Conservation (phyloP, 2,113 vertebrate genomes). For the Lanius collurio region DNA sequence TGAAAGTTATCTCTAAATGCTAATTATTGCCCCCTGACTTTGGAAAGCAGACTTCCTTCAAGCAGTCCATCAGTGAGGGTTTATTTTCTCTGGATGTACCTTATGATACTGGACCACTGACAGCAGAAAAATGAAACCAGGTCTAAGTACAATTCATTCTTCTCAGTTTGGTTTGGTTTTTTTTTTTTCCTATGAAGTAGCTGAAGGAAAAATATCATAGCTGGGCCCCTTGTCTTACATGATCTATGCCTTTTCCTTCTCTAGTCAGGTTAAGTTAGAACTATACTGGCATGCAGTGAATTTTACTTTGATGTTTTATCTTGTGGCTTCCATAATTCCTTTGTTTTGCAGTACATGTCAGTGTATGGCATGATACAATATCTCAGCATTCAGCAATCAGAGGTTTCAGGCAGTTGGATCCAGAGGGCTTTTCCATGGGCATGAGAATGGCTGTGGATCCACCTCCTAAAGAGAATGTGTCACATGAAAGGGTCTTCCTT, state of each 20-base stretch:
- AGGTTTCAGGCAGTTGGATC: neutral
- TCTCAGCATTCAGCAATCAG: rapidly evolving
- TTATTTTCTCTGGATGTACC: neutral
- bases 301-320: neutral
- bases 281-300: neutral
- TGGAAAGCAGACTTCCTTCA: neutral
- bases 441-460: neutral
- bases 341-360: neutral
- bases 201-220: neutral
- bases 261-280: neutral
- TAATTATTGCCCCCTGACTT: neutral
- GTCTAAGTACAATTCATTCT: neutral
- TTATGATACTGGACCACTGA: neutral
- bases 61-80: neutral
- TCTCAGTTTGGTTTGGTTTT: neutral
- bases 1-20: neutral
- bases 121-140: neutral
- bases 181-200: neutral
- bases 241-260: neutral
- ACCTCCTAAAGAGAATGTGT: neutral
- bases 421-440: rapidly evolving
- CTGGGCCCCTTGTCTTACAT: neutral
- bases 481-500: neutral
- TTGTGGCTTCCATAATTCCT: neutral
- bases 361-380: neutral